A percentile compares a stretch with the other conserved stretches of the same genome.
phyloP scores from a whole-genome alignment of 2,888 invertebrate species.

The Arrhopalites spinosus region DNA sequence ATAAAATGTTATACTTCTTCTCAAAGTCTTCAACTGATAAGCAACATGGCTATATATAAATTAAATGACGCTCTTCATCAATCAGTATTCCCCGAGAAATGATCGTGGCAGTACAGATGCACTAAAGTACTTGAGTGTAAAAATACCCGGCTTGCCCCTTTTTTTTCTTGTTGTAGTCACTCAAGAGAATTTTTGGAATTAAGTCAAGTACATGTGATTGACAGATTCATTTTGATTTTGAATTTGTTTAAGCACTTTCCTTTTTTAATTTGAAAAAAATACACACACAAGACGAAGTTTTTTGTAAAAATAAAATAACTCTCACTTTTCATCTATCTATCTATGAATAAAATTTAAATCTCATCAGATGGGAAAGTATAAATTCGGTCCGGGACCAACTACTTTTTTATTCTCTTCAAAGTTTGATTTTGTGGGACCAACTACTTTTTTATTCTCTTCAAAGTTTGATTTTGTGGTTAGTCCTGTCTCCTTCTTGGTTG shows the following conservation, averaged over 20 bases:
- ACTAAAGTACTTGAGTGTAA: too few relatives aligned
- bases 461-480: neutral
- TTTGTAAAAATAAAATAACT: too few relatives aligned
- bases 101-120: neutral
- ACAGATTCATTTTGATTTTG: neutral
- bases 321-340: neutral
- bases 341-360: constrained; percentile 40
- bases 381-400: constrained; percentile 3
- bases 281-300: too few relatives aligned
- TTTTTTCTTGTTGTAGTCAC: neutral
- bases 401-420: neutral
- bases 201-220: neutral
- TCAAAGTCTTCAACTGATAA: too few relatives aligned
- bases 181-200: too few relatives aligned
- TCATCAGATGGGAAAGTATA: constrained; percentile 34
- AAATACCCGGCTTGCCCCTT: neutral
- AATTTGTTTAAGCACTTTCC: too few relatives aligned
- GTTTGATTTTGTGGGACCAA: neutral
- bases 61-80: too few relatives aligned
- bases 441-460: too few relatives aligned
- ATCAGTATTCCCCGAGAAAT: too few relatives aligned
- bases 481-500: neutral
- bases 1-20: too few relatives aligned
- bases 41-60: too few relatives aligned
- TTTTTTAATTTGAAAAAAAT: too few relatives aligned